Evolutionary conservation across 2,888 invertebrate genomes (phyloP).

Genomic region (Tribolium freemani): DNA sequence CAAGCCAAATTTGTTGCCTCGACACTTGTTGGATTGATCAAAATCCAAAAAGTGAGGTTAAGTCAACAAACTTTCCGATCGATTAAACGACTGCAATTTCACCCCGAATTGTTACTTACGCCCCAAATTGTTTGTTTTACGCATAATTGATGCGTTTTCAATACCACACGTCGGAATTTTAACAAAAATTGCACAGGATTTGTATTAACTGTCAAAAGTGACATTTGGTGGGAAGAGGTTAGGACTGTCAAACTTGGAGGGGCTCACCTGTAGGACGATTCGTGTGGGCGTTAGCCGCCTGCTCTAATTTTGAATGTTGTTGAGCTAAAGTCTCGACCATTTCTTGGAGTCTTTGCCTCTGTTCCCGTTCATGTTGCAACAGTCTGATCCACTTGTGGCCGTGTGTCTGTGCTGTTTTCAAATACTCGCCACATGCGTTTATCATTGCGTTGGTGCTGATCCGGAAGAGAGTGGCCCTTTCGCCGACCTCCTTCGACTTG

Average conservation of each 20-base stretch:
- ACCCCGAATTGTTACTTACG: not conserved
- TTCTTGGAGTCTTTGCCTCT: constrained; percentile 91
- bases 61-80: constrained; percentile 28
- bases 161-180: not conserved
- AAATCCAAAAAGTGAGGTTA: constrained; percentile 48
- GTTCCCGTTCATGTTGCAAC: constrained; percentile 95
- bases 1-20: not conserved
- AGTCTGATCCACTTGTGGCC: constrained; percentile 94
- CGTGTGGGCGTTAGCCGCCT: constrained; percentile 83
- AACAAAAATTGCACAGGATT: not conserved
- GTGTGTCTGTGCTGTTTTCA: constrained; percentile 90
- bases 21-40: constrained; percentile 20
- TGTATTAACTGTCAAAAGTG: constrained; percentile 10
- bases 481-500: constrained; percentile 90
- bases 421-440: constrained; percentile 93
- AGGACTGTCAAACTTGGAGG: constrained; percentile 7
- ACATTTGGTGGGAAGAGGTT: constrained; percentile 7
- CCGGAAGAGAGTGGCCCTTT: constrained; percentile 94
- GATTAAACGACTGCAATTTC: not conserved
- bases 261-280: constrained; percentile 66
- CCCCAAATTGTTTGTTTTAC: not conserved
- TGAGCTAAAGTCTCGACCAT: constrained; percentile 98
- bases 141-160: not conserved
- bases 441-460: constrained; percentile 98
- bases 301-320: constrained; percentile 96